Evolutionary conservation across 2,113 vertebrate species (phyloP), one percentile per base, ranked within the genome.

Genomic region (Sterna hirundo): DNA sequence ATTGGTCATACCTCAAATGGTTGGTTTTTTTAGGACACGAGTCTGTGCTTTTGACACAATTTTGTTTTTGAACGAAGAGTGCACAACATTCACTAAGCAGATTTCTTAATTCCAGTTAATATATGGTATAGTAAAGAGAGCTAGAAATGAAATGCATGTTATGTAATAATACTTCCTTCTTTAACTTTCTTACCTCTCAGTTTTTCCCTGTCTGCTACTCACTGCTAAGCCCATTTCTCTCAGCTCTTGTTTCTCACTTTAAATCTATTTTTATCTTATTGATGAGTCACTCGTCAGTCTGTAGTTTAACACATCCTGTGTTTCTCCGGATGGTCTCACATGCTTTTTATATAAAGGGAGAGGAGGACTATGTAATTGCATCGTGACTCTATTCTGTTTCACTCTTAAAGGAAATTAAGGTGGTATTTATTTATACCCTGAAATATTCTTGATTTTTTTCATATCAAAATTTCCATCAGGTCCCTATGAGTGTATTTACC

Each of bases 231-330:
- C 75, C 66, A 66, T 96, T 96, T 95, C 79, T 69, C 68, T 78
- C 47, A 72, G 66, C 72, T 91, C 13, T 60, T 93, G 4, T 92
- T 96, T 96, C 83, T 95, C 91, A 65, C 54, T 94, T 86, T 94
- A 86, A 71, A 68, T 90, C 90, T 97, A 97, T 97, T 97, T 97
- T 98, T 97, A 86, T 93, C 84, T 71, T 91, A 77, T 64, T 80
- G 95, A 88, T 95, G 86, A 97, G 60, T 96, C 97, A 97, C 78
- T 92, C 69, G 8, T 60, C 93, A 94, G 80, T 95, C 87, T 97
- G 85, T 92, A 88, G 93, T 95, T 97, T 97, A 94, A 96, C 60
- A 90, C 93, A 94, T 83, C 75, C 92, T 79, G 30, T 84, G 78
- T 88, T 90, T 92, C 89, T 95, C 52, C 3, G 47, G 58, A 69